These are phyloP conservation scores for Crambe crambe DNA, from an alignment of 37 sponge, comb jelly and placozoan genomes.

Conservation along the genomic window DNA sequence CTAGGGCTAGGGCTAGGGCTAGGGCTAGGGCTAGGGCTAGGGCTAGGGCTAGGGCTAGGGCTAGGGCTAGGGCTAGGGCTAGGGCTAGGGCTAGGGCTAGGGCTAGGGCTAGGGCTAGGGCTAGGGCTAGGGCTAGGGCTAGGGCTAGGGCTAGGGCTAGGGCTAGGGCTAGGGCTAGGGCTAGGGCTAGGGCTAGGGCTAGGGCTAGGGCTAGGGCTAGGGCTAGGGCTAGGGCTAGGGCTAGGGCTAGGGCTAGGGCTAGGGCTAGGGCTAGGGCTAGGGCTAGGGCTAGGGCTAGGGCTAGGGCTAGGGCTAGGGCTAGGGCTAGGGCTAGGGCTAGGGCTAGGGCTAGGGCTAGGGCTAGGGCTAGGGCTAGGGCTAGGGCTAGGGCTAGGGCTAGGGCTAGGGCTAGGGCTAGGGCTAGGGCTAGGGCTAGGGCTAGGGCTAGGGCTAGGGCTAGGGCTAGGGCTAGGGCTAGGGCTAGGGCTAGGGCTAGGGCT, in stretches of 20 bases:
- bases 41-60: background rate
- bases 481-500: no score
- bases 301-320: no score
- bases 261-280: background rate
- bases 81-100: slow-evolving; percentile 7
- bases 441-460: no score
- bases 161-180: slow-evolving; percentile 1
- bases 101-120: background rate
- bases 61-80: background rate
- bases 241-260: slow-evolving; percentile 1
- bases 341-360: no score
- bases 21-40: background rate
- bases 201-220: slow-evolving; percentile 1
- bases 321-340: no score
- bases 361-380: background rate
- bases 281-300: background rate
- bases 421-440: no score
- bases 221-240: slow-evolving; percentile 1
- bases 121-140: background rate
- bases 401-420: no score
- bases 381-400: no score
- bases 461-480: no score
- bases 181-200: slow-evolving; percentile 1
- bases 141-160: background rate
- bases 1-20: background rate